Evolutionary conservation across 1,140 invertebrate species (phyloP).

Genomic region (Sesamia nonagrioides): DNA sequence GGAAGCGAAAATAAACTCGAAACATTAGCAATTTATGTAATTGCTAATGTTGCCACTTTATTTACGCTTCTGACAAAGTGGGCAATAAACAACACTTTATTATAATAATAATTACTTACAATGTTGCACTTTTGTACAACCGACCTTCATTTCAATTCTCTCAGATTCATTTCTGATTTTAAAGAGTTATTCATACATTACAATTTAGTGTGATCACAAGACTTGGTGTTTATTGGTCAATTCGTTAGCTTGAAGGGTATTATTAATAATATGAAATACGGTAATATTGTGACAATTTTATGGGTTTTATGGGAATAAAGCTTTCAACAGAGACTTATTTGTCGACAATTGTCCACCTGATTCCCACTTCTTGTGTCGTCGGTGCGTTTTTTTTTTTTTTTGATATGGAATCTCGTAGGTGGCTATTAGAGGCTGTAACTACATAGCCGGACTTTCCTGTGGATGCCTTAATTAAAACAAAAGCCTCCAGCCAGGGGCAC

Average conservation of each 20-base stretch:
- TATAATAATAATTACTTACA: background rate
- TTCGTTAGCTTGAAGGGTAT: background rate
- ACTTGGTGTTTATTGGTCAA: conserved; percentile 2
- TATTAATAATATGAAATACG: conserved; percentile 6
- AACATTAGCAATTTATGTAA: background rate
- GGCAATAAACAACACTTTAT: background rate
- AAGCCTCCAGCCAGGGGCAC: too few species aligned
- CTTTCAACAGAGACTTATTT: background rate
- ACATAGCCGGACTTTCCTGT: too few species aligned
- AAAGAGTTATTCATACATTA: conserved; percentile 24
- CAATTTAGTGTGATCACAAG: conserved; percentile 24
- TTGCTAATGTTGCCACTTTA: too few species aligned
- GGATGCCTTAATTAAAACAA: too few species aligned
- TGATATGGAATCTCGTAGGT: too few species aligned
- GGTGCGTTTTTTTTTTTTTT: too few species aligned
- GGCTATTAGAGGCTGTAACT: too few species aligned
- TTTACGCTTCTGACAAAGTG: background rate
- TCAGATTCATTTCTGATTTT: background rate
- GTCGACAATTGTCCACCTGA: background rate
- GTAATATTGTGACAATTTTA: conserved; percentile 4
- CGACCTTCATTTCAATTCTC: conserved; percentile 12
- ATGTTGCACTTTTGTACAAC: background rate
- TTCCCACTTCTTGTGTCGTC: background rate
- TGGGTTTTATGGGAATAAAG: background rate
- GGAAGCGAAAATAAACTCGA: conserved; percentile 1